Conservation (phyloP, 2,888 invertebrate genomes). For the Andrena bicolor region DNA sequence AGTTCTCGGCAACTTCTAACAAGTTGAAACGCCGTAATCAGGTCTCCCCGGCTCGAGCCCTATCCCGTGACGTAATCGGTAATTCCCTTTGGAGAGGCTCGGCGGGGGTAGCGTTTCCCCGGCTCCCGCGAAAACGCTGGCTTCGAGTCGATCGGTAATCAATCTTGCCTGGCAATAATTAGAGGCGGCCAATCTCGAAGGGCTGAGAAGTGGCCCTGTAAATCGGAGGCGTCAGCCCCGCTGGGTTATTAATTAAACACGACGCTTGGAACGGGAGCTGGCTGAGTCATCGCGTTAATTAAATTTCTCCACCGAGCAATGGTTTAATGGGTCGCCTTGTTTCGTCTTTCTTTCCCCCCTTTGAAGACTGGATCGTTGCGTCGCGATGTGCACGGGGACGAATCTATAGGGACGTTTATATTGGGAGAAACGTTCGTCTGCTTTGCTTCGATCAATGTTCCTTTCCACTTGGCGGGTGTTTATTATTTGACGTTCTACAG, state of each 20-base stretch:
- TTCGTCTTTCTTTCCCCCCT: background rate
- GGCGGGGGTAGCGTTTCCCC: background rate
- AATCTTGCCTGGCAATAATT: constrained; percentile 54
- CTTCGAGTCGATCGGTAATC: constrained; percentile 39
- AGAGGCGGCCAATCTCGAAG: constrained; percentile 17
- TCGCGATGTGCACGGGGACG: background rate
- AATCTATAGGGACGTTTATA: background rate
- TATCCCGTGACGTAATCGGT: constrained; percentile 18
- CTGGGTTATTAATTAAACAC: constrained; percentile 33
- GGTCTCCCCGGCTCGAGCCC: background rate
- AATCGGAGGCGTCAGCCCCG: constrained; percentile 20
- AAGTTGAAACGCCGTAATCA: constrained; percentile 12
- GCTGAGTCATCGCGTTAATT: constrained; percentile 32
- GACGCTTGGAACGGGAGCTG: background rate
- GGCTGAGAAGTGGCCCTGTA: constrained; percentile 18
- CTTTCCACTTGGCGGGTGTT: background rate
- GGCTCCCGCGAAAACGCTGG: background rate
- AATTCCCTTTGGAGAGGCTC: background rate
- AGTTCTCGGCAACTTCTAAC: constrained; percentile 9
- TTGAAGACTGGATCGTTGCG: background rate
- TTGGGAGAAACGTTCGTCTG: background rate
- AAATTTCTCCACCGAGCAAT: constrained; percentile 15
- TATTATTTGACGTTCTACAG: too few relatives aligned
- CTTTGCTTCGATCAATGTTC: background rate
- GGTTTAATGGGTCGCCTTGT: background rate